Evolutionary conservation across 1,140 invertebrate genomes (phyloP), one percentile per base, ranked within the genome.

Genomic region (Epicauta chinensis): DNA sequence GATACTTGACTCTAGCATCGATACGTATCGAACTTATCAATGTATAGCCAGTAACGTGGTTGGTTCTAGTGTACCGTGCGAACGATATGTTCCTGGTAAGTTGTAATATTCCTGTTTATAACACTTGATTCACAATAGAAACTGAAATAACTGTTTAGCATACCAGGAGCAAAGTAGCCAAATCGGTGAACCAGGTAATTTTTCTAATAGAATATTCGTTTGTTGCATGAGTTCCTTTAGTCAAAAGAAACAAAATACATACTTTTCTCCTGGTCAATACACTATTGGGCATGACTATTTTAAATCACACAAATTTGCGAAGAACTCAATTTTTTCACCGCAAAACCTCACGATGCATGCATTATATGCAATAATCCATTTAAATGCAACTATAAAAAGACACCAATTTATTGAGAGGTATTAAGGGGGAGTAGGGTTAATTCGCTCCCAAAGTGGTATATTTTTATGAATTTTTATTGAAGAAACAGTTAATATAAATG

Each of bases 31-130:
- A 34, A 90, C 84, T 7, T 94, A 93, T 69, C 77, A 85, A 43
- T 95, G 91, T 69, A 77, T 81, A 48, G 88, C 86, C 3, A 89
- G 88, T 68, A 94, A 95, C 71, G 77, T 81, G 1, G 83, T 92
- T 10, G 91, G 90, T 17, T 68, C 74, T 16, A 81, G 80, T 13
- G 80, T 73, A 43, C 78, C 87, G 1, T 93, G 91, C 67, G 86
- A 90, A 67, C 77, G 81, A 37, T 83, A 88, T 68, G 84, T 93
- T 17, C 77, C 81, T 69, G 85, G 87, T 89, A 71, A 76, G 76
- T 63, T 14, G 23, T 5, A 23, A 23, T 23, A 2, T 7, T 23
- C 23, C 23, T 23, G 7, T 23, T 7, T 23, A 5, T 0, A 23
- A 23, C 23, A 1, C 7, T 7, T 23, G 23, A 23, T 23, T 23